Evolutionary conservation across 2,888 invertebrate genomes (phyloP).

Genomic region (Branchipolynoe longqiensis): DNA sequence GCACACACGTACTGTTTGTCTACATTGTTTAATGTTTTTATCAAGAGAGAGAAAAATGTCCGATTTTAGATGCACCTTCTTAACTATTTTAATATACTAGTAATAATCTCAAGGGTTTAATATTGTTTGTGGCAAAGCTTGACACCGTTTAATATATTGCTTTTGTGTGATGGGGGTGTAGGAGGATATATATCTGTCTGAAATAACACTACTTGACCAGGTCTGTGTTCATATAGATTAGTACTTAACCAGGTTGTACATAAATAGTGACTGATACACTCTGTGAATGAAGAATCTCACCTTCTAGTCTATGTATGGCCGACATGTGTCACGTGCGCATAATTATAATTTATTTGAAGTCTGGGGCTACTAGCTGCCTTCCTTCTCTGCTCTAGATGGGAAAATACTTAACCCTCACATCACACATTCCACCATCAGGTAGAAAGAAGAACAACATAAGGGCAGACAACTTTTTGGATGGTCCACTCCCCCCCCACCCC

Average conservation of each 20-base stretch:
- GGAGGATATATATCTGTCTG: too few relatives aligned
- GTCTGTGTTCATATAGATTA: slow-evolving; percentile 19
- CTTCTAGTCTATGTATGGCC: slow-evolving; percentile 11
- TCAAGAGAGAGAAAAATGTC: too few relatives aligned
- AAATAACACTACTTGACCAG: neutral
- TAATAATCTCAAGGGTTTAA: slow-evolving; percentile 7
- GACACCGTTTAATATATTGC: neutral
- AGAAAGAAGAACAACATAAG: too few relatives aligned
- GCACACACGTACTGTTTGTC: too few relatives aligned
- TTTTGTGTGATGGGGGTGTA: too few relatives aligned
- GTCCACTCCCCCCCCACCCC: too few relatives aligned
- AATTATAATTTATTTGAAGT: neutral
- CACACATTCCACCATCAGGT: too few relatives aligned
- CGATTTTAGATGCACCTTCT: neutral
- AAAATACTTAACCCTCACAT: neutral
- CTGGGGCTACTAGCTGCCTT: too few relatives aligned
- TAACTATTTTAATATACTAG: neutral
- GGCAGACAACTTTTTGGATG: too few relatives aligned
- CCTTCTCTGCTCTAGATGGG: neutral
- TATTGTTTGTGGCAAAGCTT: slow-evolving; percentile 2
- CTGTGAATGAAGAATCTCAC: slow-evolving; percentile 19
- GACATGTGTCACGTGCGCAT: neutral
- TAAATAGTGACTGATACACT: slow-evolving; percentile 14
- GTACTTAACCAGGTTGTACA: slow-evolving; percentile 17
- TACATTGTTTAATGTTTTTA: too few relatives aligned